Evolutionary conservation across 2,888 invertebrate species (phyloP).

Genomic region (Cerceris ruficornis): DNA sequence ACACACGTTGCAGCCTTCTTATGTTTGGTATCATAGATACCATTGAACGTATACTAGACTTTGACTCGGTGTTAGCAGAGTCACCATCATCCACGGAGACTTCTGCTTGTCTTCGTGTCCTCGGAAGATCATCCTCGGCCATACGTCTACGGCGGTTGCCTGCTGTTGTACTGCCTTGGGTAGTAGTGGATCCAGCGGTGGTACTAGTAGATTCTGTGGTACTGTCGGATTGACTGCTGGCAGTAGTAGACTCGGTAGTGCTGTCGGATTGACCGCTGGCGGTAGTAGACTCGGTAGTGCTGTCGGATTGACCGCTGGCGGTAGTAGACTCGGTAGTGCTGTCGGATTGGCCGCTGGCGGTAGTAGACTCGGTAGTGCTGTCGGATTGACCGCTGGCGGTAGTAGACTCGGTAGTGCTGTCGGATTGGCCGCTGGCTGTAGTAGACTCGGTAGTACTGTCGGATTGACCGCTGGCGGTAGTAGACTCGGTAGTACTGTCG

Average conservation of each 20-base stretch:
- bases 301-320: background rate
- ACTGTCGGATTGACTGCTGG: background rate
- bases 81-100: background rate
- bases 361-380: background rate
- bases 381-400: background rate
- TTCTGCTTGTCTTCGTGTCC: background rate
- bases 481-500: background rate
- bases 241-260: background rate
- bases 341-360: background rate
- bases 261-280: background rate
- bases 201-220: background rate
- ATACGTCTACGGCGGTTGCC: background rate
- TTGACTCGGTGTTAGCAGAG: no score
- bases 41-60: background rate
- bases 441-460: background rate
- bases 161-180: background rate
- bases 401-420: background rate
- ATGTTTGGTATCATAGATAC: background rate
- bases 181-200: background rate
- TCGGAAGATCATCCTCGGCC: background rate
- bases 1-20: background rate
- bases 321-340: background rate
- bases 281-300: background rate
- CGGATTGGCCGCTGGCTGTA: background rate
- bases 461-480: background rate